phyloP scores from a whole-genome alignment of 2,888 invertebrate species.

The Smittia aterrima region DNA sequence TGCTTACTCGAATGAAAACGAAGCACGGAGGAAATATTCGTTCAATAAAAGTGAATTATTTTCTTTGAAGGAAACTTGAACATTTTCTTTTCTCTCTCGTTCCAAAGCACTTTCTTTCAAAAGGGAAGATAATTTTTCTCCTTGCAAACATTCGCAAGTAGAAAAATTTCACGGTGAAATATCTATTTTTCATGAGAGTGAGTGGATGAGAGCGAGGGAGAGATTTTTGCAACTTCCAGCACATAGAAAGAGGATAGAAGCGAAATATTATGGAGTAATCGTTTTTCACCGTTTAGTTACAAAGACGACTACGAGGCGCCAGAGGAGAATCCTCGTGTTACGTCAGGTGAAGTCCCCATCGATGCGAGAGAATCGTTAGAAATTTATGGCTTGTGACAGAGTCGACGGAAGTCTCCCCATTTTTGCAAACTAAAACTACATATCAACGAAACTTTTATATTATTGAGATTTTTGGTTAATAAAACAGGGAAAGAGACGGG shows the following conservation, averaged over 20 bases:
- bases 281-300: conserved; percentile 42
- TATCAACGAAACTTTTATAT: conserved; percentile 28
- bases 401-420: background rate
- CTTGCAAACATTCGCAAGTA: background rate
- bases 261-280: conserved; percentile 36
- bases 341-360: conserved; percentile 6
- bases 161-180: conserved; percentile 35
- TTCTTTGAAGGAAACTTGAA: conserved; percentile 23
- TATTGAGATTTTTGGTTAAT: conserved; percentile 40
- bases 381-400: conserved; percentile 2
- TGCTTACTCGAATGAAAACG: conserved; percentile 34
- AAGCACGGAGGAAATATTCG: conserved; percentile 33
- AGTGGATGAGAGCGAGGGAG: conserved; percentile 6
- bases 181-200: conserved; percentile 39
- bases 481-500: conserved; percentile 17
- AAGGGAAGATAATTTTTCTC: background rate
- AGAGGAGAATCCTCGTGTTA: conserved; percentile 16
- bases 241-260: background rate
- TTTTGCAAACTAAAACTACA: conserved; percentile 12
- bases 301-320: conserved; percentile 40
- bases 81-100: background rate
- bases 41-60: conserved; percentile 42
- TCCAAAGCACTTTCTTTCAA: background rate
- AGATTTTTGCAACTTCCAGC: background rate
- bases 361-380: background rate